These are phyloP conservation scores for Eonycteris spelaea DNA, from an alignment of 2,113 vertebrate genomes.

Conservation along the genomic window DNA sequence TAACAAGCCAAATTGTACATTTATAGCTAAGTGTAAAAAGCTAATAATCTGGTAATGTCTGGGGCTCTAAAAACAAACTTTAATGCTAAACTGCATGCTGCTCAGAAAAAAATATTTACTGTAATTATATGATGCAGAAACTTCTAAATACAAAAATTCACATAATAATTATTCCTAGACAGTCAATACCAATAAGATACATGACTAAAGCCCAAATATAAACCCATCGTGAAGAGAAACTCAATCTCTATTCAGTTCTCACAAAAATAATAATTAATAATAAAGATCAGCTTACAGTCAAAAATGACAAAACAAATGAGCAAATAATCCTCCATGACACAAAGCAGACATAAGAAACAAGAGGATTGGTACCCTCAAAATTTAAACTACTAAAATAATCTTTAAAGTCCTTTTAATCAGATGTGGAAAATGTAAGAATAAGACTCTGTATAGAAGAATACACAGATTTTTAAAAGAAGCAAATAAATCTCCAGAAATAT, in stretches of 20 bases:
- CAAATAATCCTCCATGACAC: not conserved
- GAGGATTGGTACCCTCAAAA: not conserved
- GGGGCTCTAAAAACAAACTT: slow-evolving; percentile 15
- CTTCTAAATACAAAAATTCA: slow-evolving; percentile 14
- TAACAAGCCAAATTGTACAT: not conserved
- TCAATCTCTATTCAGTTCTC: not conserved
- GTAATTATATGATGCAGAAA: slow-evolving; percentile 43
- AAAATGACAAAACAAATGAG: not conserved
- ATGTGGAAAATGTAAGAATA: not conserved
- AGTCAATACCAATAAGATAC: not conserved
- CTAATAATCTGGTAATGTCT: not conserved
- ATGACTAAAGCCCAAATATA: not conserved
- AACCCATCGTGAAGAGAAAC: not conserved
- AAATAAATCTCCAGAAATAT: slow-evolving; percentile 3
- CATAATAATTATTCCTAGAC: not conserved
- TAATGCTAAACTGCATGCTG: slow-evolving; percentile 4
- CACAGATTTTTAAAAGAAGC: not conserved
- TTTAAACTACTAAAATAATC: not conserved
- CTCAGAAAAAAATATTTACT: slow-evolving; percentile 46
- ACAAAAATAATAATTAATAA: slow-evolving; percentile 26
- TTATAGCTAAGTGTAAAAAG: not conserved
- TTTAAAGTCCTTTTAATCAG: not conserved
- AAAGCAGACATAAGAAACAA: not conserved
- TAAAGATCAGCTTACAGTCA: not conserved
- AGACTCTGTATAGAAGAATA: not conserved